A percentile compares a stretch with the other conserved stretches of the same genome.
phyloP scores from a whole-genome alignment of 2,797 vertebrate genomes.

The Danionella dracula region DNA sequence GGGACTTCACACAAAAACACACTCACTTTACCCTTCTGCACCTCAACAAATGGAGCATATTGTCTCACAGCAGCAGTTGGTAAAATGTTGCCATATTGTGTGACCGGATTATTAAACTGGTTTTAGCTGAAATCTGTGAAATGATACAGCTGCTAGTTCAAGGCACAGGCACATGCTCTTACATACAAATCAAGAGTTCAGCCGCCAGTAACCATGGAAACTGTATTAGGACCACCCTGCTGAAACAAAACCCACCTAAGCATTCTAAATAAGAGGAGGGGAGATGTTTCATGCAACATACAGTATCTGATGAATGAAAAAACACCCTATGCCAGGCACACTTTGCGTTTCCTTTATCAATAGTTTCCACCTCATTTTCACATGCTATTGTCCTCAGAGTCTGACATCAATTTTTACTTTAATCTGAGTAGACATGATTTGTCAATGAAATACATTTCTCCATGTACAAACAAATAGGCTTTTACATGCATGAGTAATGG shows the following conservation, averaged over 20 bases:
- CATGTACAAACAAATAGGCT: too few species aligned
- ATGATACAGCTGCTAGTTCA: conserved; percentile 38
- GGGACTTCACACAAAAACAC: conserved; percentile 14
- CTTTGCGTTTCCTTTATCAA: not conserved
- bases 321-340: not conserved
- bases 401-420: too few species aligned
- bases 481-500: too few species aligned
- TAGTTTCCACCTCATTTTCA: conserved; percentile 8
- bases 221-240: conserved; percentile 27
- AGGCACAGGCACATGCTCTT: conserved; percentile 15
- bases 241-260: conserved; percentile 8
- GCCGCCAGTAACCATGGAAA: not conserved
- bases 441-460: too few species aligned
- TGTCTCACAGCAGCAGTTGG: conserved; percentile 44
- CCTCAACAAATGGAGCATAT: conserved; percentile 39
- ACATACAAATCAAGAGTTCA: conserved; percentile 28
- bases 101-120: conserved; percentile 41
- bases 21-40: conserved; percentile 22
- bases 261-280: not conserved
- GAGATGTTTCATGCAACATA: not conserved
- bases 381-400: not conserved
- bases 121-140: conserved; percentile 46
- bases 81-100: conserved; percentile 47
- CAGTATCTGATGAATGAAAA: conserved; percentile 28
- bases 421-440: too few species aligned